Evolutionary conservation across 2,888 invertebrate species (phyloP).

Genomic region (Epinotia bilunana): DNA sequence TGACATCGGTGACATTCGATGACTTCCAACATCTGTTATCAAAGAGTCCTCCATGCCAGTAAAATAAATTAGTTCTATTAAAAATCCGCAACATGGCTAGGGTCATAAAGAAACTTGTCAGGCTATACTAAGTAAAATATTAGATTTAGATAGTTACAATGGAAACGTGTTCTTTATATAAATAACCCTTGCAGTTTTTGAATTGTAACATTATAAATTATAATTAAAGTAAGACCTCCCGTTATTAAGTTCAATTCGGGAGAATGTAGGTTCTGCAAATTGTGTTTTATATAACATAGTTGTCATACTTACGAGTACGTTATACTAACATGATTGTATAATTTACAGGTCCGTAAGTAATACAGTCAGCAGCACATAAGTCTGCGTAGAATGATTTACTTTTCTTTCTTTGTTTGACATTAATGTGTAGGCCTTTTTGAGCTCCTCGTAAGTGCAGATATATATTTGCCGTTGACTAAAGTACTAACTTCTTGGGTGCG

Average conservation of each 20-base stretch:
- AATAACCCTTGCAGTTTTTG: not conserved
- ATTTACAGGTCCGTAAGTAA: not conserved
- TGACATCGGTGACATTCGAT: too few species aligned
- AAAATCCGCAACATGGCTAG: too few species aligned
- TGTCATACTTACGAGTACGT: not conserved
- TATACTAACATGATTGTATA: not conserved
- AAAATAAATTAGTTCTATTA: too few species aligned
- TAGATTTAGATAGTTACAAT: slow-evolving; percentile 24
- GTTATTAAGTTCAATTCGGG: not conserved
- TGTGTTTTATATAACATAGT: slow-evolving; percentile 8
- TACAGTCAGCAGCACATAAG: slow-evolving; percentile 7
- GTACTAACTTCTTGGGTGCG: not conserved
- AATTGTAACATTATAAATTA: slow-evolving; percentile 6
- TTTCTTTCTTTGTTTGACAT: too few species aligned
- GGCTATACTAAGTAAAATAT: not conserved
- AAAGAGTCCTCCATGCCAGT: too few species aligned
- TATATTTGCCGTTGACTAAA: slow-evolving; percentile 1
- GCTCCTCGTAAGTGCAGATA: not conserved
- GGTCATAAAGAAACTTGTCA: too few species aligned
- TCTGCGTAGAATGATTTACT: not conserved
- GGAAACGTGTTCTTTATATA: slow-evolving; percentile 26
- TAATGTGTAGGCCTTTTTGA: too few species aligned
- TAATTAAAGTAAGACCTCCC: not conserved
- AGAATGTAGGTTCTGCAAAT: not conserved
- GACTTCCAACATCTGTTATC: too few species aligned